Conservation (phyloP, 2,797 vertebrate genomes). For the Platalea minor region DNA sequence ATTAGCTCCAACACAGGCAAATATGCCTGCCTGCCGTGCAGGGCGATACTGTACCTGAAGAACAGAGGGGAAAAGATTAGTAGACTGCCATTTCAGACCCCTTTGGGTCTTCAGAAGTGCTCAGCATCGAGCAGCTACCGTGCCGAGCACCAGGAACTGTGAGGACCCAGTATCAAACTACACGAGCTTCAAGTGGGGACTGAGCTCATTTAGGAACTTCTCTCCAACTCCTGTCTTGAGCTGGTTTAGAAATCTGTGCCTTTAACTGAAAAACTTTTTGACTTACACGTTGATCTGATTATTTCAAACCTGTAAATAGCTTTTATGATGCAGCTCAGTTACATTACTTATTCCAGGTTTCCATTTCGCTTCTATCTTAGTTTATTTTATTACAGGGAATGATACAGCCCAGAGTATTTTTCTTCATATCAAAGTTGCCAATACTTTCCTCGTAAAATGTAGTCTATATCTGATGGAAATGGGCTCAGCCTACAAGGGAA, state of each 20-base stretch:
- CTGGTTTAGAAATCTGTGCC: background rate
- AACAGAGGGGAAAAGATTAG: background rate
- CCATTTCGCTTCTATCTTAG: constrained; percentile 39
- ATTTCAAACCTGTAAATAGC: constrained; percentile 39
- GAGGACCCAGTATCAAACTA: background rate
- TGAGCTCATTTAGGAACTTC: background rate
- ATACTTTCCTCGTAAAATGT: constrained; percentile 25
- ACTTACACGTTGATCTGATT: constrained; percentile 38
- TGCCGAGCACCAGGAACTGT: background rate
- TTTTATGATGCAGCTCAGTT: constrained; percentile 8
- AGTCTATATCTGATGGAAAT: constrained; percentile 29
- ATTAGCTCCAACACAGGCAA: background rate
- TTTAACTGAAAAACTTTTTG: background rate
- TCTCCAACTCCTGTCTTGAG: background rate
- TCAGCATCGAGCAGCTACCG: background rate
- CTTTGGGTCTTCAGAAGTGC: background rate
- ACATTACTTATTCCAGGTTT: constrained; percentile 30
- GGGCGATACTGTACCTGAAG: background rate
- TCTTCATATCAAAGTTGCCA: constrained; percentile 44
- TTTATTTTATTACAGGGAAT: constrained; percentile 60
- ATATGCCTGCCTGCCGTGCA: background rate
- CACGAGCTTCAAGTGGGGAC: background rate
- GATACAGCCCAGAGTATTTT: constrained; percentile 40
- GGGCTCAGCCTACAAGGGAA: background rate
- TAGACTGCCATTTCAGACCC: background rate